Conservation (phyloP, 92 coral and sea anemone genomes). For the Anthopleura xanthogrammica region DNA sequence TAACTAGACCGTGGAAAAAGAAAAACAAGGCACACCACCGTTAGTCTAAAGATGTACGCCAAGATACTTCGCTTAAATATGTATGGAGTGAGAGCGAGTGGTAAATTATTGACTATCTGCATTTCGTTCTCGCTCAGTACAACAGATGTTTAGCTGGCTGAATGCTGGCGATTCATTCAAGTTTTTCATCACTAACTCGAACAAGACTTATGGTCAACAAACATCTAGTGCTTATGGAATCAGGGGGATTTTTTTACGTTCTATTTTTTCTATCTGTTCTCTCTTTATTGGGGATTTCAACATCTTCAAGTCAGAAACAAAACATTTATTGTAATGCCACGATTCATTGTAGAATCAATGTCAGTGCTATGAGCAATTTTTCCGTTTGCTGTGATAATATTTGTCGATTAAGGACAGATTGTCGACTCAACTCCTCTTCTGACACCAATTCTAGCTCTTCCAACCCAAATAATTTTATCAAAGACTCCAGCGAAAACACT, state of each 20-base stretch:
- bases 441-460: not conserved
- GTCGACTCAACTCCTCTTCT: not conserved
- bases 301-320: not conserved
- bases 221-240: not conserved
- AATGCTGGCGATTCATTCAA: not conserved
- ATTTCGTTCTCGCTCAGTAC: not conserved
- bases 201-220: not conserved
- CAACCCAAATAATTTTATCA: conserved; percentile 10
- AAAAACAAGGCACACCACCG: conserved; percentile 21
- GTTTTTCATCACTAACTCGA: conserved; percentile 4
- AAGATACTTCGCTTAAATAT: conserved; percentile 35
- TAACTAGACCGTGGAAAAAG: conserved; percentile 2
- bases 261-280: conserved; percentile 9
- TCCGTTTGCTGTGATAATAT: conserved; percentile 5
- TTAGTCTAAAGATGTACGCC: conserved; percentile 28
- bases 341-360: conserved; percentile 8
- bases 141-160: conserved; percentile 30
- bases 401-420: not conserved
- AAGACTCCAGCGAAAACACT: not conserved
- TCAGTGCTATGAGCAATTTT: not conserved
- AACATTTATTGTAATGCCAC: not conserved
- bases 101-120: conserved; percentile 46
- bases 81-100: conserved; percentile 22
- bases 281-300: conserved; percentile 15
- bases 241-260: not conserved